Conservation (phyloP, 2,113 vertebrate genomes). For the Pangasianodon gigas region DNA sequence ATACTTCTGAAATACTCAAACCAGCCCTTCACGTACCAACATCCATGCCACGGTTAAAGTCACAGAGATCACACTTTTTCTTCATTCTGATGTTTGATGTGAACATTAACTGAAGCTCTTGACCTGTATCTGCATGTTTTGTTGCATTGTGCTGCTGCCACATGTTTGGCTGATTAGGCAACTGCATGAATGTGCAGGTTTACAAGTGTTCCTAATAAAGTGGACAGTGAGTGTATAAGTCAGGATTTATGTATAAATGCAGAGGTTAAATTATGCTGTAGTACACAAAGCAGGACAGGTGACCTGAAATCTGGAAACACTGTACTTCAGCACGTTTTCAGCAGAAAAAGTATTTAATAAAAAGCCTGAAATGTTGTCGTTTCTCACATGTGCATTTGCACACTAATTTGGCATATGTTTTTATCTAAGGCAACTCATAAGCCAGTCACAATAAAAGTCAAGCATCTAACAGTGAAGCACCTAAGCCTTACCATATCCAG, state of each 20-base stretch:
- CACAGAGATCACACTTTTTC: no score
- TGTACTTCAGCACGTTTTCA: background rate
- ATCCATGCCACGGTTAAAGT: no score
- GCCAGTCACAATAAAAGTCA: background rate
- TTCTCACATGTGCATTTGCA: background rate
- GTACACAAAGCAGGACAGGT: background rate
- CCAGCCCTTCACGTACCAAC: no score
- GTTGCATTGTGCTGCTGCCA: background rate
- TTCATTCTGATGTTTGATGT: no score
- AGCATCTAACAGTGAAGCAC: background rate
- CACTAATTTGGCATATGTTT: background rate
- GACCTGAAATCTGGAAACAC: no score
- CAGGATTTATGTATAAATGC: background rate
- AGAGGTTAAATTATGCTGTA: background rate
- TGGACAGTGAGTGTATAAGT: background rate
- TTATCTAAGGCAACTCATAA: background rate
- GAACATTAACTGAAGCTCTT: background rate
- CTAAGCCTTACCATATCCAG: conserved; percentile 87
- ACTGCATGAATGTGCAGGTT: background rate
- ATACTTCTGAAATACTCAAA: no score
- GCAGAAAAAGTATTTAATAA: background rate
- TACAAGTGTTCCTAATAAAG: background rate
- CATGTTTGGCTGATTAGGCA: background rate
- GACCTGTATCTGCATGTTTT: background rate
- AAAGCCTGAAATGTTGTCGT: background rate